Evolutionary conservation across 2,113 vertebrate genomes (phyloP).

Genomic region (Alaudala cheleensis): DNA sequence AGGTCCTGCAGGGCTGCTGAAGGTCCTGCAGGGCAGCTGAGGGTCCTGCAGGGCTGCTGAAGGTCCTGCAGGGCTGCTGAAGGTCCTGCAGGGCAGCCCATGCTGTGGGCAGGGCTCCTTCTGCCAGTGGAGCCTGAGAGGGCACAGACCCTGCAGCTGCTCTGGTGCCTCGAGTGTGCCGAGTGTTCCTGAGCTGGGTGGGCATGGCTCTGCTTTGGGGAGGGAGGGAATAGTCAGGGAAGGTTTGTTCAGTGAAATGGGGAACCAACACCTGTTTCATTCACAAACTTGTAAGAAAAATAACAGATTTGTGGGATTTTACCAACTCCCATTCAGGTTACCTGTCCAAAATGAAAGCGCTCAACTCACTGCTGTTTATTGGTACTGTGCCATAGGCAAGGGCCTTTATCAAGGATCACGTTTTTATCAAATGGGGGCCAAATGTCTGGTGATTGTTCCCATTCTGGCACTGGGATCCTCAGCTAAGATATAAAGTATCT

Average conservation of each 20-base stretch:
- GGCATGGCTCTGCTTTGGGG: neutral
- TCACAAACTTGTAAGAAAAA: neutral
- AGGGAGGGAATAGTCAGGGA: neutral
- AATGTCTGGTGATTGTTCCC: neutral
- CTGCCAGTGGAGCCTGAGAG: neutral
- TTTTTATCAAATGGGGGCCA: neutral
- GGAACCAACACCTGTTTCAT: neutral
- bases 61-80: too few relatives aligned
- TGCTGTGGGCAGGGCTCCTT: fast-evolving
- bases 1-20: too few relatives aligned
- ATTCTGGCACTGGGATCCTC: neutral
- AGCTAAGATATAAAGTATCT: neutral
- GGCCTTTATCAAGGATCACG: neutral
- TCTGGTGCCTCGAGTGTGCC: fast-evolving
- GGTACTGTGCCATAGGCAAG: fast-evolving
- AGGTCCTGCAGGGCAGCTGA: too few relatives aligned
- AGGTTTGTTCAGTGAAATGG: neutral
- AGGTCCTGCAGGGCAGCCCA: neutral
- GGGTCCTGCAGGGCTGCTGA: too few relatives aligned
- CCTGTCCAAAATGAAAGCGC: neutral
- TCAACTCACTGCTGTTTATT: neutral
- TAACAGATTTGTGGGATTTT: neutral
- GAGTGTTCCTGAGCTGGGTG: fast-evolving
- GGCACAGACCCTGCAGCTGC: fast-evolving
- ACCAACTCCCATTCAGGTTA: neutral